Base-by-base conservation (phyloP, 2,113 vertebrate species). In the Oreocharis arfaki region DNA sequence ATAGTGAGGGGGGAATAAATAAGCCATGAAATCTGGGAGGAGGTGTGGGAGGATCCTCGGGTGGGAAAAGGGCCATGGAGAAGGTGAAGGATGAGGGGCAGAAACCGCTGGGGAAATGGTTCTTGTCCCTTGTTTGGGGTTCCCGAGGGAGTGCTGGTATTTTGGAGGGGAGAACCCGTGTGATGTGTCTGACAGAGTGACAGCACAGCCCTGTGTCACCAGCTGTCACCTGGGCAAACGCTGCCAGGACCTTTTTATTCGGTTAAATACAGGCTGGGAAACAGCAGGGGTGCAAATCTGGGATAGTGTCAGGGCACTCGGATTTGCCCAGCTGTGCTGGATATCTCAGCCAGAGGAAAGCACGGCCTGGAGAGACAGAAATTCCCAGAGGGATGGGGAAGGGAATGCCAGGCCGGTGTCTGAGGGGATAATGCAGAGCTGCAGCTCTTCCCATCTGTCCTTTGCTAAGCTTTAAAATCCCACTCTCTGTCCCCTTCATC, bases 221-320 rank as follows among this genome's bases (percentile, higher is more conserved):
- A 0, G 0, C 8, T 84, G 87, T 69, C 82, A 71, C 9, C 2
- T 1, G 49, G 42, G 56, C 41, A 78, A 22, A 14, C 1, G 1
- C 37, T 35, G 46, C 44, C 1, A 2, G 65, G 28, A 11, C 1
- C 10, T 27, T 4, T 32, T 7, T 6, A 2, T 20, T 32, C 17
- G 12, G 6, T 37, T 2, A 4, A 33, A 37, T 23, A 7, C 18
- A 3, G 39, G 24, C 21, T 19, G 80, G 49, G 69, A 32, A 60
- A 17, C 27, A 15, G 0, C 1, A 46, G 47, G 53, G 35, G n/a
- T 32, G 76, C 41, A 5, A 39, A 23, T 60, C 30, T 35, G 82
- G 56, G 77, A 3, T 6, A 6, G 39, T 1, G 4, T 26, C 82
- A 11, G 32, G 1, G 60, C 35, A 4, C 44, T 16, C 15, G 78